Base-by-base conservation (phyloP, 2,888 invertebrate genomes). In the Lasioglossum lativentre region DNA sequence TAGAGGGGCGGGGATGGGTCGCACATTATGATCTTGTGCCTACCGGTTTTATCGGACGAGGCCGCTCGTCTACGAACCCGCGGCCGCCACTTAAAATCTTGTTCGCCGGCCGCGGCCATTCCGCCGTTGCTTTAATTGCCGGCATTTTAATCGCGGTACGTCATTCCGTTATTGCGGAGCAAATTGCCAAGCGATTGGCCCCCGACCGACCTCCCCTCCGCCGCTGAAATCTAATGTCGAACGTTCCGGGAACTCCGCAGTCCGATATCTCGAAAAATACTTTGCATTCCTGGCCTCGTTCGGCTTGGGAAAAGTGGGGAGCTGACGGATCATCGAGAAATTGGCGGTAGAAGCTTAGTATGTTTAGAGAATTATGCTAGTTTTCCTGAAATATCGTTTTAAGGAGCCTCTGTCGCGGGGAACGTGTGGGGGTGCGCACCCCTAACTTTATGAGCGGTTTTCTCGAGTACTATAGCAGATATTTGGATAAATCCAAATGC, bases 151-250 rank as follows among this genome's bases (percentile, higher is more conserved):
- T 83, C 78, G 85, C 38, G 38, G 56, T 75, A 78, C 83, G 78
- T 85, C 85, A 83, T 75, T 85, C 78, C 66, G 66, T 85, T 82
- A 85, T 75, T 83, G 83, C 83, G 83, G 75, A 72, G 72, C 75
- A 85, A 85, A 85, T 85, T 85, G 85, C 78, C 30, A 30, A 47
- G 38, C 59, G 84, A 84, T 84, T 78, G 77, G 74, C 78, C 45
- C 4, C 38, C 34, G 27, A 10, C 12, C 10, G 66, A 23, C 10
- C 19, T 14, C n/a, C 40, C 23, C 40, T 23, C 42, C 75, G 14
- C 30, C 59, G 47, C 16, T 38, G 72, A 85, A 75, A 85, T 78
- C 83, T 78, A 81, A 81, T 38, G 74, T 81, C 70, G 68, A 71
- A 68, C 52, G 71, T 75, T 78, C 75, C 52, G 52, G 42, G 77